A percentile compares a stretch with the other conserved stretches of the same genome.
Evolutionary conservation across 2,888 invertebrate genomes (phyloP).

Genomic region (Caenorhabditis parvicauda): DNA sequence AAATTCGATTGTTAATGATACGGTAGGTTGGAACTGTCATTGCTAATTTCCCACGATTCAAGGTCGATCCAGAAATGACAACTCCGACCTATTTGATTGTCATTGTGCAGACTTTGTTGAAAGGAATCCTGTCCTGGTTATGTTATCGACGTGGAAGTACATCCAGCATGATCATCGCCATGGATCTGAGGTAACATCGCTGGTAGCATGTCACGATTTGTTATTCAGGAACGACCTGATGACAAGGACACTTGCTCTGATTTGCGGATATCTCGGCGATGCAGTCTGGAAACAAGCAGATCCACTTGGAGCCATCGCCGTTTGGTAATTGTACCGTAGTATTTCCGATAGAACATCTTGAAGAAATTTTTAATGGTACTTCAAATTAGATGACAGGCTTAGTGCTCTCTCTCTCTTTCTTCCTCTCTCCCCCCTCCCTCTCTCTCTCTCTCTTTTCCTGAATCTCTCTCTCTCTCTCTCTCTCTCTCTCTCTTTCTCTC

Average conservation of each 20-base stretch:
- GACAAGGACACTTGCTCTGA: conserved; percentile 61
- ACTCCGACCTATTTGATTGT: conserved; percentile 21
- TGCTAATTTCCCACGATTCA: background rate
- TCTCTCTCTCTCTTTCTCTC: no score
- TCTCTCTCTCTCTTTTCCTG: no score
- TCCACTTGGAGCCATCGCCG: conserved; percentile 65
- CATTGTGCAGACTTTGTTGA: conserved; percentile 23
- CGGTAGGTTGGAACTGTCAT: conserved; percentile 6
- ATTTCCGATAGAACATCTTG: no score
- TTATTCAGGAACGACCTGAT: conserved; percentile 15
- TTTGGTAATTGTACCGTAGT: no score
- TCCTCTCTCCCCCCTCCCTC: no score
- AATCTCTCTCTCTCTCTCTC: no score
- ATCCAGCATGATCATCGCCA: conserved; percentile 27
- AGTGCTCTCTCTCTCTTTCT: no score
- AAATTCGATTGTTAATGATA: conserved; percentile 28
- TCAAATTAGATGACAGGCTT: no score
- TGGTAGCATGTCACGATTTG: background rate
- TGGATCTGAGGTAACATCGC: conserved; percentile 16
- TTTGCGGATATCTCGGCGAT: conserved; percentile 64
- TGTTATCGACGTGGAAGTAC: conserved; percentile 24
- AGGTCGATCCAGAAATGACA: conserved; percentile 33
- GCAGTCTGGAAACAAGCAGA: conserved; percentile 64
- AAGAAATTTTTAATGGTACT: no score
- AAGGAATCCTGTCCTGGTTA: conserved; percentile 25